Evolutionary conservation across 2,113 vertebrate genomes (phyloP).

Genomic region (Callionymus lyra): DNA sequence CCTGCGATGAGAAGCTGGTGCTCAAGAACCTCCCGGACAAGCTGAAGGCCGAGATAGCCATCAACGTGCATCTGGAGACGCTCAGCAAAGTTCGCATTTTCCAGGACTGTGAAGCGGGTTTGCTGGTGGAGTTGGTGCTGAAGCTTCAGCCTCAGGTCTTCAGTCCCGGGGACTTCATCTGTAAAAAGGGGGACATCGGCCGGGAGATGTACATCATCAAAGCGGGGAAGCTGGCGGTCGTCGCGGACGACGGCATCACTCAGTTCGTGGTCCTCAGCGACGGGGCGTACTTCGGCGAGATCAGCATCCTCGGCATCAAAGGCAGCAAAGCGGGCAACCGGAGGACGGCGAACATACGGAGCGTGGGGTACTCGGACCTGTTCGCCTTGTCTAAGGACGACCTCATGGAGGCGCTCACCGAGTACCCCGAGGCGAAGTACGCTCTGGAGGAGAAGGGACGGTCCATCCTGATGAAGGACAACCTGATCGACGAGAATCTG

Average conservation of each 20-base stretch:
- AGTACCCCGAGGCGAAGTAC: constrained; percentile 56
- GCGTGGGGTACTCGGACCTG: constrained; percentile 60
- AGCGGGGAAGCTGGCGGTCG: constrained; percentile 53
- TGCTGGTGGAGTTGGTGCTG: constrained; percentile 56
- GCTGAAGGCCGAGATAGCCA: constrained; percentile 59
- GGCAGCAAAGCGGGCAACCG: constrained; percentile 62
- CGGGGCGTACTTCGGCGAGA: constrained; percentile 61
- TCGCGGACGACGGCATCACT: constrained; percentile 57
- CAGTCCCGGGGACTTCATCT: constrained; percentile 59
- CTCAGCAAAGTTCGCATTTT: constrained; percentile 55
- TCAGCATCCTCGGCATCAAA: constrained; percentile 61
- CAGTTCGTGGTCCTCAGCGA: constrained; percentile 61
- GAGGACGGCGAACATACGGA: constrained; percentile 59
- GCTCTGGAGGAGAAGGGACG: constrained; percentile 50
- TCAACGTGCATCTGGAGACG: constrained; percentile 58
- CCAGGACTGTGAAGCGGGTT: constrained; percentile 59
- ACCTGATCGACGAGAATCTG: constrained; percentile 50
- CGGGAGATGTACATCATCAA: constrained; percentile 65
- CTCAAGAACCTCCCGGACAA: constrained; percentile 58
- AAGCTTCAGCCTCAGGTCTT: constrained; percentile 62
- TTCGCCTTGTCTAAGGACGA: constrained; percentile 61
- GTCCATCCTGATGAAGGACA: constrained; percentile 59
- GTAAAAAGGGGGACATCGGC: constrained; percentile 62
- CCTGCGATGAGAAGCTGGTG: constrained; percentile 54
- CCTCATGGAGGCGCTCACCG: constrained; percentile 52